Evolutionary conservation across 2,113 vertebrate species (phyloP).

Genomic region (Halcyon senegalensis): DNA sequence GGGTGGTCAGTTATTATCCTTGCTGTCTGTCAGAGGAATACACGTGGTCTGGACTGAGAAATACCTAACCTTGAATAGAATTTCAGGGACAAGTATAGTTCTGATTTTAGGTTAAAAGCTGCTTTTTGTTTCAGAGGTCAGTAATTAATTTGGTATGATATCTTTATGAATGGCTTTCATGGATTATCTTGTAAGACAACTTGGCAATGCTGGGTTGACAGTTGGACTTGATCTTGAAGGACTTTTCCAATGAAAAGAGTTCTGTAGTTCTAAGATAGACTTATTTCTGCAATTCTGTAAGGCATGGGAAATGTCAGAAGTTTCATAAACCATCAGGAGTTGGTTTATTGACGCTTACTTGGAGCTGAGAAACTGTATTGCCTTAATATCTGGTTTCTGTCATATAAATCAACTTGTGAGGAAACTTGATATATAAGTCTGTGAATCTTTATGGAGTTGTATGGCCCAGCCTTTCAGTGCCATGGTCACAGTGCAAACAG

Average conservation of each 20-base stretch:
- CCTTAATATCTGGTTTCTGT: neutral
- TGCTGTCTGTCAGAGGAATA: neutral
- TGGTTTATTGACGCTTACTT: neutral
- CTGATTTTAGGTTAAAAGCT: neutral
- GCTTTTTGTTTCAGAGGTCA: neutral
- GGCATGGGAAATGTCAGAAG: neutral
- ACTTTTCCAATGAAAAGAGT: too few species aligned
- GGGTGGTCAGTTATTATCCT: neutral
- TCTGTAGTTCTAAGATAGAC: neutral
- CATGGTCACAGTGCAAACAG: slow-evolving; percentile 23
- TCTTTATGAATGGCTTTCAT: neutral
- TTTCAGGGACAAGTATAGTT: neutral
- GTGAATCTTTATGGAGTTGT: neutral
- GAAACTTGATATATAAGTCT: neutral
- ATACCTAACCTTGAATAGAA: neutral
- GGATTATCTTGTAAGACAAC: too few species aligned
- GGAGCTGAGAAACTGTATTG: neutral
- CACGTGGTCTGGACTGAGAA: neutral
- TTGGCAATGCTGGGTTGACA: too few species aligned
- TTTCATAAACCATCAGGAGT: neutral
- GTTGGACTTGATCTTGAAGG: too few species aligned
- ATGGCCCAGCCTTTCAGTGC: neutral
- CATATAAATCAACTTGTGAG: neutral
- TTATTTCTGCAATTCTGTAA: neutral
- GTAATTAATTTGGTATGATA: neutral